Evolutionary conservation across 2,797 vertebrate genomes (phyloP), one percentile per base, ranked within the genome.

Genomic region (Gymnodraco acuticeps): DNA sequence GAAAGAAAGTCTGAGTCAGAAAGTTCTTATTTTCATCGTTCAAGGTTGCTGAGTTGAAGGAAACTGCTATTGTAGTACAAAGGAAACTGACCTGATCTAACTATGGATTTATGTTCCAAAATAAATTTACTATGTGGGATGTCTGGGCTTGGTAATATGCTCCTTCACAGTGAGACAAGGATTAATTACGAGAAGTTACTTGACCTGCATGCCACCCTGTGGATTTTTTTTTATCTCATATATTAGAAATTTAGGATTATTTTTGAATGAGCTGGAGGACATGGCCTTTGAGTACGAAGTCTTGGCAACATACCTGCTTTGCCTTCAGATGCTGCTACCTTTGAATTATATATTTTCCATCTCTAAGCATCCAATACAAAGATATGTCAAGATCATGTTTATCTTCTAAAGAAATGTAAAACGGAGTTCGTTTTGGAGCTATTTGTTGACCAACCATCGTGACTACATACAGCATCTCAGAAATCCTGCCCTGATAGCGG

Each of bases 1-100:
- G 38, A 65, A 31, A 68, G 10, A 67, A 33, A 69, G 27, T 38
- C 45, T 27, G 27, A 27, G 27, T 52, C 0, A 0, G 42, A 73
- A 64, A 64, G 13, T 46, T 10, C 51, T 41, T 76, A 16, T n/a
- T 64, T 60, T 77, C 42, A 55, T 23, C 43, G 7, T 16, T 70
- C n/a, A 33, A 38, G 50, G 1, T 19, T 47, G n/a, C 62, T 13
- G 19, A 67, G 23, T 15, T 17, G 12, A 47, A 74, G 54, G 19
- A 59, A 71, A 53, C 4, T 47, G 13, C 27, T 27, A 27, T 27
- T 27, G 4, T 27, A 27, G 27, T 27, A 27, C 4, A 27, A 27
- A 27, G 27, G 27, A 27, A 27, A 27, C 27, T 27, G 27, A 27
- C 27, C 27, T 27, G 27, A 27, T 27, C 27, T 27, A 27, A 27